Percentiles rank a stretch among this genome's conserved stretches.
Conservation (phyloP, 2,888 invertebrate genomes). For the Griposia aprilina region DNA sequence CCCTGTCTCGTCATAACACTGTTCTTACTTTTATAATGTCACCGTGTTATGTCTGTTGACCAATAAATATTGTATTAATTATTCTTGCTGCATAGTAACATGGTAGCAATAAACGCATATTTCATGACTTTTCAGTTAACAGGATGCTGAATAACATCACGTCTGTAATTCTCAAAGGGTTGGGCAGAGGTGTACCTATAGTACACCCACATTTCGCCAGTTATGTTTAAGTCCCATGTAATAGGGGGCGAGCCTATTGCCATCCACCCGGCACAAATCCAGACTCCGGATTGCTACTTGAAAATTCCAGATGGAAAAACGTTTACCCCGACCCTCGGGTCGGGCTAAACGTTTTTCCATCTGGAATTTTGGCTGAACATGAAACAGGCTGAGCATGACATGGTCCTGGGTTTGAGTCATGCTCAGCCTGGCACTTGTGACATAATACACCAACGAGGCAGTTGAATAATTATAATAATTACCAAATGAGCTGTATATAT, state of each 20-base stretch:
- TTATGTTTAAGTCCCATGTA: neutral
- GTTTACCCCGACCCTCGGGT: too few species aligned
- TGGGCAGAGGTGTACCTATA: neutral
- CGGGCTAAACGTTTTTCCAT: too few species aligned
- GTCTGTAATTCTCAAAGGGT: neutral
- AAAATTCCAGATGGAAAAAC: neutral
- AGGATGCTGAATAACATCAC: neutral
- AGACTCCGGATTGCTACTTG: too few species aligned
- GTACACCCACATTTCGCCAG: neutral
- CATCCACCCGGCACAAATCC: neutral
- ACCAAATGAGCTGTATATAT: neutral
- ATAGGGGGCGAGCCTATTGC: too few species aligned
- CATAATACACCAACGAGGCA: neutral
- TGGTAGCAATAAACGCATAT: neutral
- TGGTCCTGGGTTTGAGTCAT: too few species aligned
- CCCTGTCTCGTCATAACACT: conserved; percentile 19
- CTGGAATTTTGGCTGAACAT: too few species aligned
- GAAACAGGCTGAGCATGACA: too few species aligned
- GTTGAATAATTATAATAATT: neutral
- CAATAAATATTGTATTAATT: conserved; percentile 8
- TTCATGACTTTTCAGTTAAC: neutral
- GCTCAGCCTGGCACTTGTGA: neutral
- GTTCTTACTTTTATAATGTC: conserved; percentile 42
- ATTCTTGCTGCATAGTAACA: neutral
- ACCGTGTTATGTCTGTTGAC: neutral